Evolutionary conservation across 2,113 vertebrate species (phyloP).

Genomic region (Cyprichromis sp.): DNA sequence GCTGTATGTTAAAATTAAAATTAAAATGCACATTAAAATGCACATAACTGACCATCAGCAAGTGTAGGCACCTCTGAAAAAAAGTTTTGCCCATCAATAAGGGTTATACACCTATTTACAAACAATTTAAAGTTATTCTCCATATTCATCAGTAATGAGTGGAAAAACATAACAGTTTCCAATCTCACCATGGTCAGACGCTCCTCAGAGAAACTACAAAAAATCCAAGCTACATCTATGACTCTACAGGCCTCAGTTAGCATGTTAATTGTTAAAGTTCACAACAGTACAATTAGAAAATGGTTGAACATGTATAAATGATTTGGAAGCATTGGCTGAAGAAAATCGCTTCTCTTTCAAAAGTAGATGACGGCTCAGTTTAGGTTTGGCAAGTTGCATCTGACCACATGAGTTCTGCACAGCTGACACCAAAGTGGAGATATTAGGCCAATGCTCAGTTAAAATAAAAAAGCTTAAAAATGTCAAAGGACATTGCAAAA

Average conservation of each 20-base stretch:
- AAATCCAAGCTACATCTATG: neutral
- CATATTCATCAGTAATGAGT: neutral
- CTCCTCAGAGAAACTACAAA: neutral
- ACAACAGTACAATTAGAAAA: neutral
- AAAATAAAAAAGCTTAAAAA: neutral
- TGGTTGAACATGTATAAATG: rapidly evolving
- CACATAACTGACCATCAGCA: neutral
- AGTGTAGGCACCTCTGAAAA: neutral
- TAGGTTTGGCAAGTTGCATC: neutral
- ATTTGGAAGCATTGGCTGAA: neutral
- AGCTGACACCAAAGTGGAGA: neutral
- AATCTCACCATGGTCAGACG: neutral
- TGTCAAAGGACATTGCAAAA: neutral
- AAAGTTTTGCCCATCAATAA: neutral
- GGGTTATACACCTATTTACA: rapidly evolving
- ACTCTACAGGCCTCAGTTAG: neutral
- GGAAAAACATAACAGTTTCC: neutral
- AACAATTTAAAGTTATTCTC: neutral
- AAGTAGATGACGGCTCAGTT: neutral
- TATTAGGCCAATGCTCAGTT: neutral
- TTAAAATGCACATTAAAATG: neutral
- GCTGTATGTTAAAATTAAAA: too few relatives aligned
- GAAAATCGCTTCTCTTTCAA: neutral
- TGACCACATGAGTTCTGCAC: neutral
- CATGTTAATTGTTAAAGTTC: neutral